Evolutionary conservation across 53 echinoderm and acorn worm genomes (phyloP).

Genomic region (Holothuria leucospilota): DNA sequence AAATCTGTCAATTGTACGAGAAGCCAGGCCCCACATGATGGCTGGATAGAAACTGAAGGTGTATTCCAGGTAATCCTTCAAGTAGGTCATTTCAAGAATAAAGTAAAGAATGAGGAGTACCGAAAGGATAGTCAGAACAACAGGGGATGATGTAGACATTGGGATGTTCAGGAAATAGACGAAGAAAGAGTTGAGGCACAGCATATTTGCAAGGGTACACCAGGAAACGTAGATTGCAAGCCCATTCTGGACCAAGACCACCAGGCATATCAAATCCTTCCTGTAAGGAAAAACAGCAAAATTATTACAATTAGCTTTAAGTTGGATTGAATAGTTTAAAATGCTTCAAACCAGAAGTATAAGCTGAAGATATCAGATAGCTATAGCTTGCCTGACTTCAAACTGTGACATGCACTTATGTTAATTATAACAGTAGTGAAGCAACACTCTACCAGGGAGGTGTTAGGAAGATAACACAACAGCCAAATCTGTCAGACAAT

Average conservation of each 20-base stretch:
- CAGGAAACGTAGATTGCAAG: conserved; percentile 26
- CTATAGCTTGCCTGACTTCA: no score
- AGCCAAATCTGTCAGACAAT: no score
- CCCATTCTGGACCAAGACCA: conserved; percentile 33
- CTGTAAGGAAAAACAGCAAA: not conserved
- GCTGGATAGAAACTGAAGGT: conserved; percentile 28
- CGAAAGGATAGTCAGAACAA: conserved; percentile 16
- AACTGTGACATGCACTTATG: no score
- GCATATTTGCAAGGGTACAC: conserved; percentile 17
- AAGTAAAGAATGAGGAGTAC: conserved; percentile 19
- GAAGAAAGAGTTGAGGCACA: conserved; percentile 13
- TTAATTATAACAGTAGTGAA: no score
- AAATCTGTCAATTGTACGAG: conserved; percentile 25
- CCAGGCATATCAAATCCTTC: conserved; percentile 7
- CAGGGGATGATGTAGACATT: conserved; percentile 6
- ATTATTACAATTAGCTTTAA: no score
- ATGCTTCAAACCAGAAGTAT: no score
- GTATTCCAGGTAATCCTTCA: conserved; percentile 1
- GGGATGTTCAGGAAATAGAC: conserved; percentile 12
- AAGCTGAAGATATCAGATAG: no score
- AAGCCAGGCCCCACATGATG: conserved; percentile 20
- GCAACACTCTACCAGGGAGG: no score
- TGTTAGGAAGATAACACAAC: no score
- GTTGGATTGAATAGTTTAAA: no score
- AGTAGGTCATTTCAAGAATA: conserved; percentile 33